Percentiles rank a stretch among this genome's conserved stretches.
These are phyloP conservation scores for Glaucomys volans DNA, from an alignment of 2,113 vertebrate genomes.

Conservation along the genomic window DNA sequence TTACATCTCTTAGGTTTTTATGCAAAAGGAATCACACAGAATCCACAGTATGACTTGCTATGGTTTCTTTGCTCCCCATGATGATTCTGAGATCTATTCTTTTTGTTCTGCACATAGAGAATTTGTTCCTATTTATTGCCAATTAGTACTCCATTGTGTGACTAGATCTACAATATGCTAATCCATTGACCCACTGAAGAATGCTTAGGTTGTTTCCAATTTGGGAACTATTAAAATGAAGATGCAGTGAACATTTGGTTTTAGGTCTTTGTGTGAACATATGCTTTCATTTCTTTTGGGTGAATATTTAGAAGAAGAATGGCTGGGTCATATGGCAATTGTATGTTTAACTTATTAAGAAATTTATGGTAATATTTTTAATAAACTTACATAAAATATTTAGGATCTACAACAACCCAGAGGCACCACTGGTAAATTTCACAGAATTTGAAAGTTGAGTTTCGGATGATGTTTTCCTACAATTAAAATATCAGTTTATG, in stretches of 20 bases:
- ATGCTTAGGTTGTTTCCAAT: slow-evolving; percentile 49
- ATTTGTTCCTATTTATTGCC: slow-evolving; percentile 12
- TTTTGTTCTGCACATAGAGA: not conserved
- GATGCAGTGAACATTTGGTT: not conserved
- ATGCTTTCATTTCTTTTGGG: slow-evolving; percentile 57
- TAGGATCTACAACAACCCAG: not conserved
- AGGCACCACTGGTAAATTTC: not conserved
- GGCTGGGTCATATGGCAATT: not conserved
- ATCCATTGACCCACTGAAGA: not conserved
- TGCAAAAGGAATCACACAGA: not conserved
- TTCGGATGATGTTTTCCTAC: not conserved
- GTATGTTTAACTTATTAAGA: slow-evolving; percentile 56
- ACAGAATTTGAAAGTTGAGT: slow-evolving; percentile 21
- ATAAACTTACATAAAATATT: not conserved
- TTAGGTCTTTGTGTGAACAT: slow-evolving; percentile 18
- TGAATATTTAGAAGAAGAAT: slow-evolving; percentile 55
- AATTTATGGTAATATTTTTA: slow-evolving; percentile 43
- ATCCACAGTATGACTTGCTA: not conserved
- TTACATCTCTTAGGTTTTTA: not conserved
- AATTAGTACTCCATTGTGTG: slow-evolving; percentile 11
- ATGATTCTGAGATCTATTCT: not conserved
- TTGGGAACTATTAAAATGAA: slow-evolving; percentile 56
- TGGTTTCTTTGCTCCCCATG: not conserved
- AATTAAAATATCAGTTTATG: slow-evolving; percentile 31
- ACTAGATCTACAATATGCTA: not conserved